A percentile compares a stretch with the other conserved stretches of the same genome.
phyloP scores from a whole-genome alignment of 2,113 vertebrate genomes.

The Platichthys flesus region DNA sequence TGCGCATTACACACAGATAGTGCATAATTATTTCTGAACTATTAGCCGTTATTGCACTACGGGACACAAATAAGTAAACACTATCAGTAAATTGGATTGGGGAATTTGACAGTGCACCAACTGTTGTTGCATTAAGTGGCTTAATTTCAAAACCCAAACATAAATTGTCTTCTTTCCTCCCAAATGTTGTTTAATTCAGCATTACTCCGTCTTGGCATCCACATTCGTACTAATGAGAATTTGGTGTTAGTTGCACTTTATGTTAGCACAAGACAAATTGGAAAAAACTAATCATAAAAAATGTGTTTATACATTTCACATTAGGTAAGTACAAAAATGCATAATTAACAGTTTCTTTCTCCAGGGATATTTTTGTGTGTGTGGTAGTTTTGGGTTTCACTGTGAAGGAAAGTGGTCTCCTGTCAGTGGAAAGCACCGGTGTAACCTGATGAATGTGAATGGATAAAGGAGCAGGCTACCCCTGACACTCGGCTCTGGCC shows the following conservation, averaged over 20 bases:
- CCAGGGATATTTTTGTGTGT: neutral
- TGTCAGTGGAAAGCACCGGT: slow-evolving; percentile 31
- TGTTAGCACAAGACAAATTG: neutral
- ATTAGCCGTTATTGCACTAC: slow-evolving; percentile 8
- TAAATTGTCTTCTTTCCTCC: slow-evolving; percentile 14
- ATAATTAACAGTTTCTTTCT: neutral
- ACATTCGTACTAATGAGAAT: slow-evolving; percentile 49
- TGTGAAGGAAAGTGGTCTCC: slow-evolving; percentile 58
- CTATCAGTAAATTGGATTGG: slow-evolving; percentile 14
- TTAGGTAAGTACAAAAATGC: neutral
- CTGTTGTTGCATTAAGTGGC: neutral
- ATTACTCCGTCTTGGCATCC: slow-evolving; percentile 15
- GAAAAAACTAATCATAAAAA: slow-evolving; percentile 3
- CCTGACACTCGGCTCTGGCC: slow-evolving; percentile 74
- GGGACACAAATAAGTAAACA: slow-evolving; percentile 1
- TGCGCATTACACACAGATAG: slow-evolving; percentile 8
- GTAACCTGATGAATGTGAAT: slow-evolving; percentile 78
- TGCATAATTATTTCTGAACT: slow-evolving; percentile 22
- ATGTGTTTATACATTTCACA: slow-evolving; percentile 27
- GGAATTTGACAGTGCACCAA: slow-evolving; percentile 13
- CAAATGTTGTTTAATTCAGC: slow-evolving; percentile 23
- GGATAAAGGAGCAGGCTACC: slow-evolving; percentile 53
- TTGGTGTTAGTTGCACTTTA: slow-evolving; percentile 15
- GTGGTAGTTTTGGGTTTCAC: neutral
- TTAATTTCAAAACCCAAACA: slow-evolving; percentile 14